phyloP scores from a whole-genome alignment of 2,888 invertebrate genomes.

The Frankliniella intonsa region DNA sequence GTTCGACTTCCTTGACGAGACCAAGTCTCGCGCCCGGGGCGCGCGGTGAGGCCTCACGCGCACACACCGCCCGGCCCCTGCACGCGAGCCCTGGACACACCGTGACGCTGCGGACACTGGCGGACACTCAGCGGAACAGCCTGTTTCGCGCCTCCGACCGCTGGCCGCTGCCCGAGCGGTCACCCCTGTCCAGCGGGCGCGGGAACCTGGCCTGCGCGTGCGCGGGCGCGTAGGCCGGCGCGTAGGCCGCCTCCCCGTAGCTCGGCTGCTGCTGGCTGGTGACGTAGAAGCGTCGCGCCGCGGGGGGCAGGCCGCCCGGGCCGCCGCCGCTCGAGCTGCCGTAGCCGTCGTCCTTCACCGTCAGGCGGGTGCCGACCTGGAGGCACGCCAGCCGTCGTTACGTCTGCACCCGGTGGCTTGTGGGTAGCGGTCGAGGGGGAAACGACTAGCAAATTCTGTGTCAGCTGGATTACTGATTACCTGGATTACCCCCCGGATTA shows the following conservation, averaged over 20 bases:
- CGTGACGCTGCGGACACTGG: neutral
- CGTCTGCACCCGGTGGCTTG: too few relatives aligned
- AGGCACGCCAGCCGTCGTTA: too few relatives aligned
- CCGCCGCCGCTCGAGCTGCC: constrained; percentile 17
- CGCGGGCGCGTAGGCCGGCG: neutral
- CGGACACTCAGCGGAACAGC: neutral
- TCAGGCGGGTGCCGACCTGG: constrained; percentile 37
- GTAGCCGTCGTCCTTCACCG: constrained; percentile 37
- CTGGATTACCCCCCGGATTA: too few relatives aligned
- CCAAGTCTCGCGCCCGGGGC: neutral
- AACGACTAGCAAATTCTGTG: too few relatives aligned
- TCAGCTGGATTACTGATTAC: too few relatives aligned
- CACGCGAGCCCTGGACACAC: neutral
- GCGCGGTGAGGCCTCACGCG: neutral
- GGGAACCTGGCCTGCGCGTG: neutral
- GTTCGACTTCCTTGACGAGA: neutral
- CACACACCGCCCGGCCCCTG: neutral
- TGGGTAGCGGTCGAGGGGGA: too few relatives aligned
- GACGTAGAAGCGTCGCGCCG: constrained; percentile 36
- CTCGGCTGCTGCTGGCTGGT: constrained; percentile 34
- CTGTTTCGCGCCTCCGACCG: neutral
- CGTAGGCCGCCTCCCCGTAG: constrained; percentile 11
- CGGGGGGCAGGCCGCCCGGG: constrained; percentile 30
- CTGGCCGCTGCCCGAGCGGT: neutral
- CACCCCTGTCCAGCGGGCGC: neutral